Evolutionary conservation across 2,888 invertebrate species (phyloP).

Genomic region (Limnephilus lunatus): DNA sequence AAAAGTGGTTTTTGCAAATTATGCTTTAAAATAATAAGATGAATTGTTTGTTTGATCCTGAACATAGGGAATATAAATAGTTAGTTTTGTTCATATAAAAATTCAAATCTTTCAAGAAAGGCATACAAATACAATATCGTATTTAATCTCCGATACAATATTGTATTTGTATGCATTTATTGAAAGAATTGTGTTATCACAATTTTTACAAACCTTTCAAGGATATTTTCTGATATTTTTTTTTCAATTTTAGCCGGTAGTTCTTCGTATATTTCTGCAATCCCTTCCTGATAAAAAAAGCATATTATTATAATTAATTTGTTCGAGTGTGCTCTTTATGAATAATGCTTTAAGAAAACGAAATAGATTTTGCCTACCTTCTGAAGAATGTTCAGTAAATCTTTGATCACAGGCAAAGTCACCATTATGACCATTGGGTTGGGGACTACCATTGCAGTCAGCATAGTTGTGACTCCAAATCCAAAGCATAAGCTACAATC

Average conservation of each 20-base stretch:
- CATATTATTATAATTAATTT: background rate
- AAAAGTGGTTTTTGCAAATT: too few species aligned
- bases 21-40: too few species aligned
- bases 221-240: background rate
- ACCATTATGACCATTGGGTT: slow-evolving; percentile 76
- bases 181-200: background rate
- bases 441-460: slow-evolving; percentile 77
- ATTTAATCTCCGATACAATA: too few species aligned
- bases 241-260: background rate
- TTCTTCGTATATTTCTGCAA: slow-evolving; percentile 44
- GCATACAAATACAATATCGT: too few species aligned
- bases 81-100: too few species aligned
- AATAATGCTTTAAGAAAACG: background rate
- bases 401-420: slow-evolving; percentile 73
- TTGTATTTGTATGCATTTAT: too few species aligned
- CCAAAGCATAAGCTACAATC: slow-evolving; percentile 72
- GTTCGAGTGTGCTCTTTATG: background rate
- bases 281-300: slow-evolving; percentile 42
- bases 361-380: slow-evolving; percentile 13
- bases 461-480: slow-evolving; percentile 74
- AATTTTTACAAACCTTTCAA: slow-evolving; percentile 5
- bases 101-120: too few species aligned
- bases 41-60: too few species aligned
- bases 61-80: too few species aligned
- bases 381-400: slow-evolving; percentile 37